Conservation (phyloP, 1,140 invertebrate genomes). For the Drosophila bocki region DNA sequence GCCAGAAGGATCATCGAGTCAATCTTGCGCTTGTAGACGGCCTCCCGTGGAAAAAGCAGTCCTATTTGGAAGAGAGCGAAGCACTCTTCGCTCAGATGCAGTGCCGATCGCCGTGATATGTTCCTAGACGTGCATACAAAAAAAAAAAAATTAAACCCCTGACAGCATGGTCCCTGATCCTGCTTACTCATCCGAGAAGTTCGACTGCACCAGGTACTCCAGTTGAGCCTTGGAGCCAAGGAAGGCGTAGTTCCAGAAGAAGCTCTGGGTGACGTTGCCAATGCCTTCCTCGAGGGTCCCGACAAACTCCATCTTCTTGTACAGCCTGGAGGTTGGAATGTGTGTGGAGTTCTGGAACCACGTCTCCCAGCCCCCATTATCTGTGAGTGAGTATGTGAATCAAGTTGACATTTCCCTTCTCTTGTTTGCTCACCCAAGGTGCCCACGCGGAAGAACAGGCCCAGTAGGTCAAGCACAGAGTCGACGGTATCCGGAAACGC, state of each 20-base stretch:
- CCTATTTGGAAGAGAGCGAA: conserved; percentile 89
- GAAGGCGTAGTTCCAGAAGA: conserved; percentile 91
- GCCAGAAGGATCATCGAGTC: conserved; percentile 87
- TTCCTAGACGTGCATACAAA: conserved; percentile 54
- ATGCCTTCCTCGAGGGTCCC: conserved; percentile 88
- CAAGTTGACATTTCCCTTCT: not conserved
- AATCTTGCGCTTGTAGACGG: conserved; percentile 87
- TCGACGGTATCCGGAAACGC: conserved; percentile 90
- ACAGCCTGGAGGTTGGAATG: conserved; percentile 86
- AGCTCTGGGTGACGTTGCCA: conserved; percentile 89
- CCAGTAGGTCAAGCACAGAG: conserved; percentile 87
- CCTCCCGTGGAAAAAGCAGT: conserved; percentile 87
- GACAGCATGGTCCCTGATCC: not conserved
- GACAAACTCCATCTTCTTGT: conserved; percentile 89
- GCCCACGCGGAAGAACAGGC: conserved; percentile 86
- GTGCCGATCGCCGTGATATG: conserved; percentile 86
- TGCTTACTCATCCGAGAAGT: conserved; percentile 87
- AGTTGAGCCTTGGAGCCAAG: conserved; percentile 89
- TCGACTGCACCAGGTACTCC: conserved; percentile 89
- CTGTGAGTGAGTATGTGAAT: conserved; percentile 74
- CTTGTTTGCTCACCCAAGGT: conserved; percentile 64
- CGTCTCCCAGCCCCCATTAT: conserved; percentile 89
- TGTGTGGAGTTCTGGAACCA: conserved; percentile 89
- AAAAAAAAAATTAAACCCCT: not conserved
- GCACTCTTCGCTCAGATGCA: conserved; percentile 90